Evolutionary conservation across 2,113 vertebrate species (phyloP), one percentile per base, ranked within the genome.

Genomic region (Sceloporus undulatus): DNA sequence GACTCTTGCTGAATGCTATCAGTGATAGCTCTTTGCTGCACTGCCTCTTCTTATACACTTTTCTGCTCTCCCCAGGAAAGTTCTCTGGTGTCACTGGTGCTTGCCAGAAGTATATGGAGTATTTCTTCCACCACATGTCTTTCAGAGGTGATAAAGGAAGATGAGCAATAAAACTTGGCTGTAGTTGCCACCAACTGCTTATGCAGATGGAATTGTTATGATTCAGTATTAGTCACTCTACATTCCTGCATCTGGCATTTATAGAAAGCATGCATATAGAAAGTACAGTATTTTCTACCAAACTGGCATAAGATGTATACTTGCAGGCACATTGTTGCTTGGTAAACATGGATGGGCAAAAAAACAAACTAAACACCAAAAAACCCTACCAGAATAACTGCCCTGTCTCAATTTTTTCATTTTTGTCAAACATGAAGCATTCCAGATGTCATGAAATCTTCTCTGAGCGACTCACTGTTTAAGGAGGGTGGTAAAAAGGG

Each of bases 171-270:
- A 84, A 77, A 70, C 74, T 19, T 88, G 42, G 79, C 62, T 77
- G 81, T 40, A 42, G 48, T 48, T 38, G 48, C 48, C 42, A 78
- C 59, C 29, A 83, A 68, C 34, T 88, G 81, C 81, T 82, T n/a
- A 56, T 83, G n/a, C 87, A 78, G 81, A 88, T 88, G 80, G 87
- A 70, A 78, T 73, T 56, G 42, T 78, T 70, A 88, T 84, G 81
- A 88, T 88, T 88, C 87, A 88, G 81, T 38, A 70, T 88, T 83
- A 84, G 59, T 88, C 85, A 86, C 62, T 86, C 59, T 48, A 78
- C 23, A 78, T 70, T 84, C 25, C 42, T 38, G 62, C 42, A 84
- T 56, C 73, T 84, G 48, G 74, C 74, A 84, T 84, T 88, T 84
- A 77, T 84, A 77, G n/a, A 83, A 70, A 88, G 52, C 87, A 88